Evolutionary conservation across 2,797 vertebrate species (phyloP), one percentile per base, ranked within the genome.

Genomic region (Notoglanidium macrostoma): DNA sequence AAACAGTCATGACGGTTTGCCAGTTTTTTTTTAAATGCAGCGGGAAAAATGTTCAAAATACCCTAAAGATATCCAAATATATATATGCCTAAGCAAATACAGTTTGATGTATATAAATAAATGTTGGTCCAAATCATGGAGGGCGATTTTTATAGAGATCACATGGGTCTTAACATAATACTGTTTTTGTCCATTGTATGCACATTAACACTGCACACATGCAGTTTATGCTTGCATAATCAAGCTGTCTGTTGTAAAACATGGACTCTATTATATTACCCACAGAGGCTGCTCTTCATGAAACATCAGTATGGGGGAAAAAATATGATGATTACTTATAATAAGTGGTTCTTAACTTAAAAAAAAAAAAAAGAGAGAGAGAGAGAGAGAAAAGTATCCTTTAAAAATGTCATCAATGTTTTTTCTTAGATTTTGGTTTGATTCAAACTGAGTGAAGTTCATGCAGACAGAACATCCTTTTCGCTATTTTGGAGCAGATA

Each of bases 91-190:
- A 72, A 72, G 40, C 7, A 10, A 40, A 72, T 72, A 40, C 19
- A 23, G 19, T 11, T 72, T 72, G 29, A 55, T 55, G 54, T 55
- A 15, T 55, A 55, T 15, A 55, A 55, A 55, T 15, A 55, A 55
- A 55, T 55, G 51, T 14, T 54, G 51, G 51, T 19, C 57, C 57
- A 59, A 59, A 59, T 59, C 57, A 21, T 29, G 32, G 7, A 3
- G 8, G 70, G 19, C 11, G 21, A 23, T 73, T 73, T 46, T 73
- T 23, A 63, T 9, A 73, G 32, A 23, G 7, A 4, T 44, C 72
- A 74, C 72, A 74, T 46, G 72, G 21, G 23, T 74, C 49, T 73
- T 74, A 26, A 46, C n/a, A 54, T 77, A 77, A 77, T 29, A 5
- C n/a, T 57, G 51, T 78, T 55, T 40, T 51, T 49, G 72, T 74